Base-by-base conservation (phyloP, 2,797 vertebrate species). In the Lerista edwardsae region DNA sequence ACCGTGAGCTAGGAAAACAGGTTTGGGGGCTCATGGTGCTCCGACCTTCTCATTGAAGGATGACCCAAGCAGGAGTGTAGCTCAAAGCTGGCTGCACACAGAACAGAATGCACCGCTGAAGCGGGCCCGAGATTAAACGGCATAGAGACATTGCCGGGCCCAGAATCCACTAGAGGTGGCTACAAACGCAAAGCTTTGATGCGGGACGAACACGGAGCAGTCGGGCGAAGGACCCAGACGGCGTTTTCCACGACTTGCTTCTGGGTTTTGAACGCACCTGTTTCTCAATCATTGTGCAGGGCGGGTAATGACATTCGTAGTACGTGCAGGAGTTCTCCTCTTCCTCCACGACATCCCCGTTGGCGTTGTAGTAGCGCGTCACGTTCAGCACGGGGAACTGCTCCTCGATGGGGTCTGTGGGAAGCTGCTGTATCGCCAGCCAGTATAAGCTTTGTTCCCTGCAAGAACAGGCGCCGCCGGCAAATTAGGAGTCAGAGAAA, bases 371-470 rank as follows among this genome's bases (percentile, higher is more conserved):
- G 91, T 98, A 99, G 84, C 98, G 98, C 0, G 98, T 99, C 93
- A 98, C 97, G 74, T 97, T 99, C 94, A 99, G 95, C 78, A 99
- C 98, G 39, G 99, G 96, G 85, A 99, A 99, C 95, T 99, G 98
- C 93, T 99, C 99, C 89, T 99, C 99, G 84, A 99, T 98, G 0
- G 99, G 99, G 91, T 99, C 99, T 0, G 98, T 98, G 3, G 98
- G 99, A 25, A 99, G 98, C 95, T 99, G 98, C 90, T 99, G 99
- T 90, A 99, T 99, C 9, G 99, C 99, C 90, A 99, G 95, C 99
- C 99, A 99, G 87, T 99, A 99, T 72, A 99, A 95, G 80, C 98
- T 99, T 95, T 99, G 98, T 96, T 99, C 98, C 96, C 99, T 99
- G 89, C 1, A 31, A 86, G 14, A 72, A 84, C 91, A 82, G 79